Evolutionary conservation across 1,140 invertebrate species (phyloP).

Genomic region (Drepana arcuata): DNA sequence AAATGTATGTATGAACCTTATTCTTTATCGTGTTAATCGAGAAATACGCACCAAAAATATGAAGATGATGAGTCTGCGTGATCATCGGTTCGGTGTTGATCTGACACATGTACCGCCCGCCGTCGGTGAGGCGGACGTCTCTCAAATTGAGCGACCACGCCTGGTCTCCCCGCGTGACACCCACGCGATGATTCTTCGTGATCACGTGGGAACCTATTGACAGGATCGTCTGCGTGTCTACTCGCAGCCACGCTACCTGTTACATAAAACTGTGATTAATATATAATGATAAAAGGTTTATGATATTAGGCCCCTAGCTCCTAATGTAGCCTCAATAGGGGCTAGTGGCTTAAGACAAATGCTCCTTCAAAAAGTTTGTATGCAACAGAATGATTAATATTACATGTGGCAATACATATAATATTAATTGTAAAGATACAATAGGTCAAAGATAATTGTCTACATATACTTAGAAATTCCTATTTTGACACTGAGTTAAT

Average conservation of each 20-base stretch:
- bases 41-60: slow-evolving; percentile 82
- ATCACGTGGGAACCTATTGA: slow-evolving; percentile 89
- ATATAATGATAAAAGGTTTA: too few relatives aligned
- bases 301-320: too few relatives aligned
- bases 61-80: slow-evolving; percentile 86
- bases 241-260: slow-evolving; percentile 89
- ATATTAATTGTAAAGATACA: too few relatives aligned
- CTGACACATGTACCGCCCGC: slow-evolving; percentile 89
- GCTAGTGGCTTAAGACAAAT: too few relatives aligned
- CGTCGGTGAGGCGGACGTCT: slow-evolving; percentile 80
- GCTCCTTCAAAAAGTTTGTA: too few relatives aligned
- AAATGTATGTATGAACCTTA: too few relatives aligned
- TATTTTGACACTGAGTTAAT: too few relatives aligned
- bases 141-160: slow-evolving; percentile 86
- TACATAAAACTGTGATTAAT: background rate
- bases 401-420: too few relatives aligned
- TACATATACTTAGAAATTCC: too few relatives aligned
- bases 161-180: slow-evolving; percentile 81
- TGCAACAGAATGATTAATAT: too few relatives aligned
- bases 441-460: too few relatives aligned
- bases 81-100: slow-evolving; percentile 93
- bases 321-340: too few relatives aligned
- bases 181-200: slow-evolving; percentile 87
- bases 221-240: slow-evolving; percentile 89
- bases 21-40: background rate